These are phyloP conservation scores for Tauraco hartlaubi DNA, from an alignment of 2,797 vertebrate species.

Conservation along the genomic window DNA sequence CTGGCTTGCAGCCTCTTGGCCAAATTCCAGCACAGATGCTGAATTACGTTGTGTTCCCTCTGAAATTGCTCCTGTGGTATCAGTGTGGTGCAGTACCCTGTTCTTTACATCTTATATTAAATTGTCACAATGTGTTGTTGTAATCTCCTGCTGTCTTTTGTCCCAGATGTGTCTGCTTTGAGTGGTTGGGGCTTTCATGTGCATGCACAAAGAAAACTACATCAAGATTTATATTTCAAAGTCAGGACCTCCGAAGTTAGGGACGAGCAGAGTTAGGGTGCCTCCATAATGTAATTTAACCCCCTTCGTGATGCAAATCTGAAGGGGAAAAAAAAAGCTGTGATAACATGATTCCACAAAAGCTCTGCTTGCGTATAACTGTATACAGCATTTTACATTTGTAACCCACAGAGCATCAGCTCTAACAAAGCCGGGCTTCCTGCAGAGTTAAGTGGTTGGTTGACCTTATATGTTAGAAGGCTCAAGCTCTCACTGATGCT, in stretches of 20 bases:
- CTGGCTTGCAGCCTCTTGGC: conserved; percentile 36
- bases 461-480: conserved; percentile 59
- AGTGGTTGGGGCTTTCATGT: conserved; percentile 51
- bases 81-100: conserved; percentile 30
- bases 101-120: conserved; percentile 26
- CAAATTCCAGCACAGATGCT: conserved; percentile 40
- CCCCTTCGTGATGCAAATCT: conserved; percentile 18
- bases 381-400: conserved; percentile 55
- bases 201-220: conserved; percentile 56
- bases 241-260: conserved; percentile 37
- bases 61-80: conserved; percentile 45
- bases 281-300: conserved; percentile 6
- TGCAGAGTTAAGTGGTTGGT: conserved; percentile 61
- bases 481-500: conserved; percentile 53
- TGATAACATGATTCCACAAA: conserved; percentile 23
- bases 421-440: conserved; percentile 56
- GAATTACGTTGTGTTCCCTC: not conserved
- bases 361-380: conserved; percentile 35
- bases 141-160: conserved; percentile 62
- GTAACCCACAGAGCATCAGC: conserved; percentile 42
- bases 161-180: conserved; percentile 58
- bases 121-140: conserved; percentile 55
- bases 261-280: conserved; percentile 30
- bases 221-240: conserved; percentile 62
- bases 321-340: not conserved